Conservation (phyloP, 2,888 invertebrate species). For the Agrochola lota region DNA sequence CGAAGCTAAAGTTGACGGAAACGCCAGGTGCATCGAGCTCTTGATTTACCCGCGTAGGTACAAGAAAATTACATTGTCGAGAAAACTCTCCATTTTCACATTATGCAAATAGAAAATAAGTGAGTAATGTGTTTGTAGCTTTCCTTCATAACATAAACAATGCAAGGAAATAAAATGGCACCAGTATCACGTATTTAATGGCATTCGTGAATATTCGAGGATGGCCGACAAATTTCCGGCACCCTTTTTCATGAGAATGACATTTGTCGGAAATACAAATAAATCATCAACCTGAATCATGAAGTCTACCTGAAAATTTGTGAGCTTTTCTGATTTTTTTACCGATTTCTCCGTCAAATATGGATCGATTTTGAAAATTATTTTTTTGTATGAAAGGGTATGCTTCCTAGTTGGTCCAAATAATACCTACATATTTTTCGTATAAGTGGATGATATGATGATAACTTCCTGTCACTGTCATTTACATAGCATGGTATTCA, state of each 20-base stretch:
- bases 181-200: neutral
- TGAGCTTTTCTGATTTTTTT: neutral
- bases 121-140: slow-evolving; percentile 11
- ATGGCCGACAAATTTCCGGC: slow-evolving; percentile 13
- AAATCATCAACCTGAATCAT: neutral
- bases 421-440: too few species aligned
- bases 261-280: neutral
- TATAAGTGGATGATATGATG: too few species aligned
- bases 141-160: slow-evolving; percentile 39
- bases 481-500: too few species aligned
- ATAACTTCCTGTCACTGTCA: too few species aligned
- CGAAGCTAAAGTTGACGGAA: slow-evolving; percentile 3
- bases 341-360: too few species aligned
- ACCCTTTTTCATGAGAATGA: slow-evolving; percentile 4
- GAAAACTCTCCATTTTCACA: slow-evolving; percentile 30
- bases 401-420: too few species aligned
- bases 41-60: neutral
- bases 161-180: slow-evolving; percentile 29
- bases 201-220: neutral
- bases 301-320: neutral
- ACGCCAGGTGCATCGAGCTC: neutral
- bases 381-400: too few species aligned
- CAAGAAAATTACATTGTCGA: slow-evolving; percentile 13
- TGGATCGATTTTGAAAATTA: too few species aligned
- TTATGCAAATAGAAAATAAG: slow-evolving; percentile 55